phyloP scores from a whole-genome alignment of 2,888 invertebrate genomes.

The Omphaloscelis lunosa region DNA sequence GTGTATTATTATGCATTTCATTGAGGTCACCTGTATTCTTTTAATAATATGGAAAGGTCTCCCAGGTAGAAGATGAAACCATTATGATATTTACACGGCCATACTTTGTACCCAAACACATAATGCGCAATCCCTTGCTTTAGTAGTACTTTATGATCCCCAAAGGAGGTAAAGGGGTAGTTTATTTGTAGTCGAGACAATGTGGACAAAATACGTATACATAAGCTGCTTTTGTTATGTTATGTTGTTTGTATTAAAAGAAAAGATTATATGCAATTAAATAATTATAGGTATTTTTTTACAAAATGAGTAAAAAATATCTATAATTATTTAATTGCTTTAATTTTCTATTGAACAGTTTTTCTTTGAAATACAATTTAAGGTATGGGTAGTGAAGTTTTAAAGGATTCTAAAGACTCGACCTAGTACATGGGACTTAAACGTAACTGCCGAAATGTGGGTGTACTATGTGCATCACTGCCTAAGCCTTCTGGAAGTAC shows the following conservation, averaged over 20 bases:
- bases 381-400: not conserved
- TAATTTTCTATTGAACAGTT: not conserved
- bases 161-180: slow-evolving; percentile 16
- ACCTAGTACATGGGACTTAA: too few species aligned
- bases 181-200: slow-evolving; percentile 33
- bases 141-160: slow-evolving; percentile 35
- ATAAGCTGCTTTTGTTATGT: not conserved
- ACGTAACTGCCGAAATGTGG: too few species aligned
- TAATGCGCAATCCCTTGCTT: slow-evolving; percentile 27
- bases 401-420: not conserved
- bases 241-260: too few species aligned
- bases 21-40: not conserved
- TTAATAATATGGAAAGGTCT: slow-evolving; percentile 2
- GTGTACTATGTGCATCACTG: too few species aligned
- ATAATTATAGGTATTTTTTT: too few species aligned
- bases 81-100: slow-evolving; percentile 32
- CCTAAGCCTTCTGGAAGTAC: too few species aligned
- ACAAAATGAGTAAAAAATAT: not conserved
- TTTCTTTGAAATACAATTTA: not conserved
- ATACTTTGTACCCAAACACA: slow-evolving; percentile 28
- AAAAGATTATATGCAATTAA: not conserved
- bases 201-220: not conserved
- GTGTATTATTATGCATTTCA: not conserved
- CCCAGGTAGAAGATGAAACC: slow-evolving; percentile 1
- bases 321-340: not conserved